Conservation (phyloP, 2,113 vertebrate genomes). For the Hirundichthys speculiger region DNA sequence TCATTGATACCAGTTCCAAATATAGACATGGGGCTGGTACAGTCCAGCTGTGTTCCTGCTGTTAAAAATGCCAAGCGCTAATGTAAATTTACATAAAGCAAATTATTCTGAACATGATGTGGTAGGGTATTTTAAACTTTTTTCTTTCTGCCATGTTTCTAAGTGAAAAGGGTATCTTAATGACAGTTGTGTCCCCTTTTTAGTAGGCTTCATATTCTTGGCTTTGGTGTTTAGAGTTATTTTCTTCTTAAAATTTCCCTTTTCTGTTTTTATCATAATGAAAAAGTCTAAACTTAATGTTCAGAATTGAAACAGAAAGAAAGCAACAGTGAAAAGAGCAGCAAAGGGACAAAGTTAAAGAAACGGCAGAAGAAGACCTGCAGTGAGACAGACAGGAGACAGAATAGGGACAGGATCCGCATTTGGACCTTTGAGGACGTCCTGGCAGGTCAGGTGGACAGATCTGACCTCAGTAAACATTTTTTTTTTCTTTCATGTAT, state of each 20-base stretch:
- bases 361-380: neutral
- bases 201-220: too few species aligned
- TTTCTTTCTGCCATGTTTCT: too few species aligned
- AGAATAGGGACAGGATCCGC: conserved; percentile 33
- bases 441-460: conserved; percentile 27
- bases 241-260: neutral
- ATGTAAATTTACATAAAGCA: too few species aligned
- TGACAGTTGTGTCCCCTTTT: too few species aligned
- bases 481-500: too few species aligned
- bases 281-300: conserved; percentile 9
- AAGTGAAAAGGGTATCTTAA: too few species aligned
- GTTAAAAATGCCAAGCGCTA: too few species aligned
- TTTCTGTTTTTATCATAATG: neutral
- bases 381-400: conserved; percentile 2
- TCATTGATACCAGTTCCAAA: neutral
- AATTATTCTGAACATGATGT: too few species aligned
- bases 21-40: too few species aligned
- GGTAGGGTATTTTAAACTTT: too few species aligned
- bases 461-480: neutral
- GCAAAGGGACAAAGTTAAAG: conserved; percentile 12
- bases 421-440: conserved; percentile 25
- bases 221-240: neutral
- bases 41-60: too few species aligned
- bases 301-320: conserved; percentile 24
- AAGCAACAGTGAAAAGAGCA: neutral